Percentiles rank a stretch among this genome's conserved stretches.
phyloP scores from a whole-genome alignment of 2,113 vertebrate genomes.

The Chaetorhynchus papuensis region DNA sequence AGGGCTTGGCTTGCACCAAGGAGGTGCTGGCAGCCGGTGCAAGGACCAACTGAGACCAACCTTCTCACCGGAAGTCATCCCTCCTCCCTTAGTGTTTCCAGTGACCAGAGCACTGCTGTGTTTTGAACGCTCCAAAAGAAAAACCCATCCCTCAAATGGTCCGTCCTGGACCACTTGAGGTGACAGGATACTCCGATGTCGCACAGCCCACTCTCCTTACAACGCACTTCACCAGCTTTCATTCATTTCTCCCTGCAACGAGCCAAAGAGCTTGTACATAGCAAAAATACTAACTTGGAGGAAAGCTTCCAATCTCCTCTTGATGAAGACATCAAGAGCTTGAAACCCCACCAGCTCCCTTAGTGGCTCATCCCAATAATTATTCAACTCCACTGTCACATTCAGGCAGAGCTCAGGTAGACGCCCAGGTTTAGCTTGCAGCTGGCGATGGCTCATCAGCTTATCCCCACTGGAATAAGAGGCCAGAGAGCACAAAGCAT shows the following conservation, averaged over 20 bases:
- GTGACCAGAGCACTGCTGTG: not conserved
- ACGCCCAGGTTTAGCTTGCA: not conserved
- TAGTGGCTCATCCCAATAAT: not conserved
- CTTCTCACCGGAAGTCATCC: not conserved
- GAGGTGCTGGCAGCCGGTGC: not conserved
- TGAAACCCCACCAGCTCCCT: not conserved
- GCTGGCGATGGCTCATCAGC: not conserved
- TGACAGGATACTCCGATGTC: not conserved
- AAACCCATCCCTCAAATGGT: not conserved
- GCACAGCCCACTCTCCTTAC: not conserved
- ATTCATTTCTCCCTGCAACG: not conserved
- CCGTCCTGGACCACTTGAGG: not conserved
- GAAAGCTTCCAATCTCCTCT: not conserved
- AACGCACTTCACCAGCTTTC: not conserved
- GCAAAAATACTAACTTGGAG: not conserved
- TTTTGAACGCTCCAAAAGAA: not conserved
- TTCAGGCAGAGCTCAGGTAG: not conserved
- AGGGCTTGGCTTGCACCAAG: not conserved
- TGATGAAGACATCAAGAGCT: not conserved
- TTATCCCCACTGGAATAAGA: not conserved
- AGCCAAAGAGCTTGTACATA: not conserved
- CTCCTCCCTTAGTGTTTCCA: not conserved
- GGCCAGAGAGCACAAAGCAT: not conserved
- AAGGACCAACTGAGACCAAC: not conserved
- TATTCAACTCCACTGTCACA: not conserved